These are phyloP conservation scores for Platysteira castanea DNA, from an alignment of 2,113 vertebrate species.

Conservation along the genomic window DNA sequence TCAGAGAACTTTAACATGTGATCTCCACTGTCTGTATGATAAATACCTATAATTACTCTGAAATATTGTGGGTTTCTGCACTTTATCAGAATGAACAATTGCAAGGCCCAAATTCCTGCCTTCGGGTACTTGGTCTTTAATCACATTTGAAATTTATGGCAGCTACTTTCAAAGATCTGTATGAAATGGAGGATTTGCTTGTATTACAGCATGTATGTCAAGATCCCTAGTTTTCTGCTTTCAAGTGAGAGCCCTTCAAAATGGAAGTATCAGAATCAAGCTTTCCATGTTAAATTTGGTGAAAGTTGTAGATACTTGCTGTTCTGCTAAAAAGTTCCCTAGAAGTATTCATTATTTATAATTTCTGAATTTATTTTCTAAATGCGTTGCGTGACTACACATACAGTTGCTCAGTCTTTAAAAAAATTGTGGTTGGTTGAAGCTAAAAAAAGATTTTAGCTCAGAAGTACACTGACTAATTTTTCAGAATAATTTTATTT, in stretches of 20 bases:
- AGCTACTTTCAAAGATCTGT: neutral
- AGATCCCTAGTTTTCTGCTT: neutral
- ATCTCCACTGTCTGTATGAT: neutral
- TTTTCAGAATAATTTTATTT: neutral
- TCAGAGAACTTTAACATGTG: neutral
- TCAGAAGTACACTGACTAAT: neutral
- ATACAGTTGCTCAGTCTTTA: neutral
- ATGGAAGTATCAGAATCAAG: neutral
- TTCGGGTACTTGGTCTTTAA: neutral
- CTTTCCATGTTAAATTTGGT: neutral
- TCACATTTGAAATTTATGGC: neutral
- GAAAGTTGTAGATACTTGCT: neutral
- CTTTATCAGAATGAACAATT: neutral
- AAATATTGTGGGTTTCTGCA: neutral
- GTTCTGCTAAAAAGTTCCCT: neutral
- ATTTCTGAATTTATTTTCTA: neutral
- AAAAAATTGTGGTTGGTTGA: neutral
- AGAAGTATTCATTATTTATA: neutral
- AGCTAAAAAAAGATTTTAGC: neutral
- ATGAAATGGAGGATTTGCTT: neutral
- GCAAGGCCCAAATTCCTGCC: neutral
- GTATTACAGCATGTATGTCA: neutral
- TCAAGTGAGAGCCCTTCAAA: neutral
- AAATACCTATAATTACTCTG: neutral
- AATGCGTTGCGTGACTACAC: neutral